phyloP scores from a whole-genome alignment of 35 echinoderm and acorn worm species.

The Amphiura filiformis region DNA sequence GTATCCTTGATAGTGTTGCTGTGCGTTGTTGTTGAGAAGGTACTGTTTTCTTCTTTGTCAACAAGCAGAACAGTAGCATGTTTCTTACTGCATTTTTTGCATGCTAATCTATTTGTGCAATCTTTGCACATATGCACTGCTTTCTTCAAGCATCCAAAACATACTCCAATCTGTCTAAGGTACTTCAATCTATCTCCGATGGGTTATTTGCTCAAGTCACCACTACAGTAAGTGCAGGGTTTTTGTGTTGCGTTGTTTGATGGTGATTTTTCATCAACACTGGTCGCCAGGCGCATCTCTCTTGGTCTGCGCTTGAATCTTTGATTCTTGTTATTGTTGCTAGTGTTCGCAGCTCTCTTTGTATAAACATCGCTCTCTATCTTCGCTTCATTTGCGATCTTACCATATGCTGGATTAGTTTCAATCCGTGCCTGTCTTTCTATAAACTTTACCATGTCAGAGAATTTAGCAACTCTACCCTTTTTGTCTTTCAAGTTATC shows the following conservation, averaged over 20 bases:
- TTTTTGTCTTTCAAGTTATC: not conserved
- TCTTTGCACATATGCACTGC: not conserved
- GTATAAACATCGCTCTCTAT: not conserved
- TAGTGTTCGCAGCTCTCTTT: not conserved
- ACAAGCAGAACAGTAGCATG: slow-evolving; percentile 24
- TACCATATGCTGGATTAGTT: not conserved
- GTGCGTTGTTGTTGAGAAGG: not conserved
- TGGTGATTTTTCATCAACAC: not conserved
- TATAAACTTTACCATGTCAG: slow-evolving; percentile 28
- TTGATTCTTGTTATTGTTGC: no score
- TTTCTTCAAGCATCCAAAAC: slow-evolving; percentile 38
- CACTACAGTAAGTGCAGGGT: not conserved
- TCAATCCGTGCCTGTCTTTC: not conserved
- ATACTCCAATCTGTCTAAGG: slow-evolving; percentile 19
- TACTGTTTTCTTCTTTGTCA: slow-evolving; percentile 16
- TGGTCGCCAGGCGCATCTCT: not conserved
- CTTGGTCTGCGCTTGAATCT: no score
- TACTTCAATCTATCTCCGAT: slow-evolving; percentile 21
- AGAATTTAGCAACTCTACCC: not conserved
- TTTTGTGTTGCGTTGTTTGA: not conserved
- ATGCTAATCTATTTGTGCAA: slow-evolving; percentile 3
- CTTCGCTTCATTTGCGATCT: not conserved
- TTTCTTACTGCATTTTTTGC: slow-evolving; percentile 16
- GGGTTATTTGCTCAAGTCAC: not conserved
- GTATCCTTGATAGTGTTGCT: not conserved